Evolutionary conservation across 2,888 invertebrate species (phyloP).

Genomic region (Eledona agricola): DNA sequence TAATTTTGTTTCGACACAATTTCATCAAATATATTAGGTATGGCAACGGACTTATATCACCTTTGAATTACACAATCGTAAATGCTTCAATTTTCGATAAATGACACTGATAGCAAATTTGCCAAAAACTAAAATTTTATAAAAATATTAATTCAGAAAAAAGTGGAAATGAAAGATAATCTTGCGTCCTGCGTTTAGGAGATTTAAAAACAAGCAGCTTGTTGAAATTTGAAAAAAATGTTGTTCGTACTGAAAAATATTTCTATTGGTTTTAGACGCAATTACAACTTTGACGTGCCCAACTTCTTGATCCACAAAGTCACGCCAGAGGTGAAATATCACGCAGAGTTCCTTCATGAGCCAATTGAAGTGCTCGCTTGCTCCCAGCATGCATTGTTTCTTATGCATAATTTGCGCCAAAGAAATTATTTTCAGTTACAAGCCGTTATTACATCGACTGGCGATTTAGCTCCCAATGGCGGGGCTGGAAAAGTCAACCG

Average conservation of each 20-base stretch:
- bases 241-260: slow-evolving; percentile 29
- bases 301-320: slow-evolving; percentile 35
- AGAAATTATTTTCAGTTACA: slow-evolving; percentile 34
- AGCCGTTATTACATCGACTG: slow-evolving; percentile 27
- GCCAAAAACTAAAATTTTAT: too few relatives aligned
- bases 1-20: too few relatives aligned
- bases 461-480: slow-evolving; percentile 41
- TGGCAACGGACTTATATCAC: too few relatives aligned
- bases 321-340: slow-evolving; percentile 44
- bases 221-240: slow-evolving; percentile 13
- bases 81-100: too few relatives aligned
- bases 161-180: too few relatives aligned
- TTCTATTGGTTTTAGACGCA: slow-evolving; percentile 30
- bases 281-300: slow-evolving; percentile 30
- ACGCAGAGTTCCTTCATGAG: slow-evolving; percentile 38
- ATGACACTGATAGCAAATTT: too few relatives aligned
- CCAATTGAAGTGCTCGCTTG: slow-evolving; percentile 40
- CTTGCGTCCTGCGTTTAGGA: too few relatives aligned
- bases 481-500: slow-evolving; percentile 42
- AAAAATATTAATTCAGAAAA: too few relatives aligned
- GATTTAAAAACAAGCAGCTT: too few relatives aligned
- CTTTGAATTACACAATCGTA: too few relatives aligned
- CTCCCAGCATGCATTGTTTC: slow-evolving; percentile 40
- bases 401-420: slow-evolving; percentile 25
- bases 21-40: too few relatives aligned